These are phyloP conservation scores for Poliocrania exsul DNA, from an alignment of 2,797 vertebrate species.

Conservation along the genomic window DNA sequence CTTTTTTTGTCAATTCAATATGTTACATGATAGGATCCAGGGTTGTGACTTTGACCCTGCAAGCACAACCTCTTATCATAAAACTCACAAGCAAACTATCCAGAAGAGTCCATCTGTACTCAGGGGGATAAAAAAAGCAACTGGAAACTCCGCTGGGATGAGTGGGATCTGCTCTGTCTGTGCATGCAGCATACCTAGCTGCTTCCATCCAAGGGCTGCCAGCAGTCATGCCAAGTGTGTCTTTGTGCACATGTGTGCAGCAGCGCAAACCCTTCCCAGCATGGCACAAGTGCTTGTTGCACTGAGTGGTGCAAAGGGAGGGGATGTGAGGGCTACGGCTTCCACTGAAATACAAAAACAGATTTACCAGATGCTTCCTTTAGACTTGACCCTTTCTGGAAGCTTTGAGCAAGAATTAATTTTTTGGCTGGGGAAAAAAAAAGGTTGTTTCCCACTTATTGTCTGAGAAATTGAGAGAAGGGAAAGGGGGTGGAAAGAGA, in stretches of 20 bases:
- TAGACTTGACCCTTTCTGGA: conserved; percentile 16
- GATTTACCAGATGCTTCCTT: conserved; percentile 56
- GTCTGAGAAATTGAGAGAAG: conserved; percentile 38
- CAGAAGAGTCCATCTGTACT: not conserved
- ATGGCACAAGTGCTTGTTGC: not conserved
- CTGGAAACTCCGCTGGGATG: not conserved
- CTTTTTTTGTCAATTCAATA: not conserved
- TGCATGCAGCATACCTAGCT: not conserved
- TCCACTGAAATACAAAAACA: not conserved
- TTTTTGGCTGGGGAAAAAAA: conserved; percentile 21
- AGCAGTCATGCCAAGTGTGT: not conserved
- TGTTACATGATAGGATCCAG: not conserved
- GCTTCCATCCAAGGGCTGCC: not conserved
- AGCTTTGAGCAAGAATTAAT: conserved; percentile 32
- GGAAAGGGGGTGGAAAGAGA: not conserved
- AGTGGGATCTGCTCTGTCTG: not conserved
- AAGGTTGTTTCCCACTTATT: conserved; percentile 39
- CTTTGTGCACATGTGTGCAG: fast-evolving
- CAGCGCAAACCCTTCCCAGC: not conserved
- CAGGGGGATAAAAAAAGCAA: not conserved
- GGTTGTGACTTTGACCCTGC: not conserved
- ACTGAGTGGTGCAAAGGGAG: not conserved
- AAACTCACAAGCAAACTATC: not conserved
- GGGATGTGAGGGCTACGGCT: not conserved
- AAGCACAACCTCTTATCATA: not conserved